Percentiles rank a stretch among this genome's conserved stretches.
Evolutionary conservation across 2,888 invertebrate genomes (phyloP).

Genomic region (Drosophila rellima): DNA sequence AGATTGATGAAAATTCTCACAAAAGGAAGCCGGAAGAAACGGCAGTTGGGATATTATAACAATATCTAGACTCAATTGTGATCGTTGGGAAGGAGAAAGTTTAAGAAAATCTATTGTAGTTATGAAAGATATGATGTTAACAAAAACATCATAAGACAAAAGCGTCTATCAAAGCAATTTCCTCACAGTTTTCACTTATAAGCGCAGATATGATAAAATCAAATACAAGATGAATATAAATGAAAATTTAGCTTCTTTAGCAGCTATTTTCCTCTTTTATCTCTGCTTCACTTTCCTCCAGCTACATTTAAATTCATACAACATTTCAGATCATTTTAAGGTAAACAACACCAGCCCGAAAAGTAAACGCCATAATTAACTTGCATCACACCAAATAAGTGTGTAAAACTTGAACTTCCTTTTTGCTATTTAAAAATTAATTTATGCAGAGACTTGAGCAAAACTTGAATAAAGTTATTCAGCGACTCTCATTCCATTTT

Average conservation of each 20-base stretch:
- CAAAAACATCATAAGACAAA: background rate
- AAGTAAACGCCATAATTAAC: constrained; percentile 64
- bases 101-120: background rate
- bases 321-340: constrained; percentile 34
- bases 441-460: constrained; percentile 66
- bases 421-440: constrained; percentile 68
- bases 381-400: constrained; percentile 31
- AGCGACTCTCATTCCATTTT: background rate
- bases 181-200: background rate
- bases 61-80: background rate
- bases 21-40: too few species aligned
- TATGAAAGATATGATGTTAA: background rate
- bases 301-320: constrained; percentile 16
- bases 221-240: background rate
- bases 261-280: background rate
- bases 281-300: background rate
- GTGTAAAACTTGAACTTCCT: constrained; percentile 28
- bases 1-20: constrained; percentile 30
- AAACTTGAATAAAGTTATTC: constrained; percentile 36
- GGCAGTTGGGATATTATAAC: background rate
- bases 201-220: background rate
- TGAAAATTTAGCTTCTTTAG: background rate
- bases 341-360: constrained; percentile 28
- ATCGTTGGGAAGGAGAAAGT: background rate
- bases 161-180: background rate